These are phyloP conservation scores for Chloroclystis v-ata DNA, from an alignment of 2,888 invertebrate genomes.

Conservation along the genomic window DNA sequence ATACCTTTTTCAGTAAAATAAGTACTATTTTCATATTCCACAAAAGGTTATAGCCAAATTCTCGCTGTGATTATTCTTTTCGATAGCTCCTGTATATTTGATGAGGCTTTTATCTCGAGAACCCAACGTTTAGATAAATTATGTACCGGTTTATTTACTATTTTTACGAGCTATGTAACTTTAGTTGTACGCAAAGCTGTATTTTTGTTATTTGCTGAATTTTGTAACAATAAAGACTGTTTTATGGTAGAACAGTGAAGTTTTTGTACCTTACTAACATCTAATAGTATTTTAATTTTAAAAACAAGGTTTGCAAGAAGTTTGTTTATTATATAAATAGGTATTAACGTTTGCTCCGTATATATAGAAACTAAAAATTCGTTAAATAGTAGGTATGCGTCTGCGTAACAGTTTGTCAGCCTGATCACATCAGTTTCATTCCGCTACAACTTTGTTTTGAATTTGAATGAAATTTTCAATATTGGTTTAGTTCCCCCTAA, in stretches of 20 bases:
- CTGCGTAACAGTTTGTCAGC: no score
- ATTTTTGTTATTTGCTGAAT: constrained; percentile 57
- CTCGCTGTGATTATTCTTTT: constrained; percentile 16
- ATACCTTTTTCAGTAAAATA: not conserved
- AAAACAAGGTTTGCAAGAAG: no score
- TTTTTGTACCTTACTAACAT: no score
- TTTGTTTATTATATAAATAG: no score
- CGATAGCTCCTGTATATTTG: constrained; percentile 23
- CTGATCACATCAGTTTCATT: no score
- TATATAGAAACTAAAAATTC: no score
- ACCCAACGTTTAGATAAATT: constrained; percentile 21
- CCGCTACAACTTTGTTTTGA: no score
- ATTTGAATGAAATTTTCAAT: no score
- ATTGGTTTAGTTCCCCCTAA: no score
- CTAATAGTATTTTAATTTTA: no score
- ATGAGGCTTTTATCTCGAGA: constrained; percentile 29
- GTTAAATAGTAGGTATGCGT: no score
- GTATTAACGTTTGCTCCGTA: no score
- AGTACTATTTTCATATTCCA: not conserved
- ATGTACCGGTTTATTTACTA: constrained; percentile 11
- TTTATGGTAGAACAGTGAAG: constrained; percentile 30
- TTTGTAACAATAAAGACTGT: constrained; percentile 70
- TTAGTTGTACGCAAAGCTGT: constrained; percentile 41
- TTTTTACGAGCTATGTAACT: constrained; percentile 29
- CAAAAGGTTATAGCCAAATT: not conserved